Base-by-base conservation (phyloP, 2,888 invertebrate genomes). In the Pemphredon lugubris region DNA sequence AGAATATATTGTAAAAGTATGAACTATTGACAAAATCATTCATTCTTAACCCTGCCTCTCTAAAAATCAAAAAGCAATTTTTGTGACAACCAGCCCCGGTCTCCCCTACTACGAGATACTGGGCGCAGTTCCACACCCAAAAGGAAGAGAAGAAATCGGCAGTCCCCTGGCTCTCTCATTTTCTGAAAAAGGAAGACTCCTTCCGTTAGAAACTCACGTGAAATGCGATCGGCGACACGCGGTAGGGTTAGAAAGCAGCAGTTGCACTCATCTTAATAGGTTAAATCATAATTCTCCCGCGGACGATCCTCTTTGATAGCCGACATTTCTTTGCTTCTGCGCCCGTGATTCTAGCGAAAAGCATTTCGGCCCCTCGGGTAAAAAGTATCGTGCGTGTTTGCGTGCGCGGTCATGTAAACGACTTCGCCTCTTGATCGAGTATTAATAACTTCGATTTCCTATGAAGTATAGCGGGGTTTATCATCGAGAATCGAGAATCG, bases 381-480 rank as follows among this genome's bases (percentile, higher is more conserved):
- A 69, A 75, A 75, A 78, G 70, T 53, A 7, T 32, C 48, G 26
- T 44, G 48, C 34, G 34, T 50, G 26, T 18, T 44, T 71, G 14
- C 21, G 2, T 7, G 14, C 11, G 26, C 11, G 32, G 3, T 5
- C 26, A 26, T 26, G 26, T 26, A 47, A 40, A 32, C 30, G 51
- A 42, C 2, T 45, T 57, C 61, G 14, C 32, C 65, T 78, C 65
- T 60, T 59, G 71, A 14, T 48, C 67, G 66, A 55, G 65, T 73
- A 78, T 78, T 76, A 79, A 78, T 65, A 76, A 73, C 79, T 78
- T 67, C 72, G 79, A 79, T 79, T 79, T 79, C 79, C 79, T 79
- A 79, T 45, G 50, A 11, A 34, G 16, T 37, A 58, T 39, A 26
- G 13, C 55, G 44, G 42, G 39, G n/a, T n/a, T n/a, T 53, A 53